Evolutionary conservation across 2,113 vertebrate species (phyloP).

Genomic region (Rhinogobius similis): DNA sequence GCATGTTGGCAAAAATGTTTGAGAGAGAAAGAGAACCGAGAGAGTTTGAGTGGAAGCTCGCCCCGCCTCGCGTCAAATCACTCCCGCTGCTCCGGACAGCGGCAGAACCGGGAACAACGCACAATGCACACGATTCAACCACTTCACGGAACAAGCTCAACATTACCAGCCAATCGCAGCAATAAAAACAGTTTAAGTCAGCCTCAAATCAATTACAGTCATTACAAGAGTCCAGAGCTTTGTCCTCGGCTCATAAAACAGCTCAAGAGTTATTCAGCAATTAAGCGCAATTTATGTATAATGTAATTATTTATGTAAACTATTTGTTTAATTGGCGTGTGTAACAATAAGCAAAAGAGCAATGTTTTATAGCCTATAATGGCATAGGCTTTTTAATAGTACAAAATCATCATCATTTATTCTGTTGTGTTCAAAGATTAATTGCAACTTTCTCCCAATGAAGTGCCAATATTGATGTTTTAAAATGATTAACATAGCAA

Average conservation of each 20-base stretch:
- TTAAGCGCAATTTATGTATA: neutral
- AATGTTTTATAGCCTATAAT: neutral
- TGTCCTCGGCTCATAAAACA: neutral
- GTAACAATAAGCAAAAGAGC: no score
- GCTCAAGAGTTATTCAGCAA: neutral
- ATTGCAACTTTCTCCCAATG: no score
- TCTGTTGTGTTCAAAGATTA: no score
- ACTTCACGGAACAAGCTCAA: neutral
- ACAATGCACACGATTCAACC: neutral
- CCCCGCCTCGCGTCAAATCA: constrained; percentile 51
- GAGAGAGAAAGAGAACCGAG: neutral
- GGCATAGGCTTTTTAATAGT: no score
- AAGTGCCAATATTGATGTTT: no score
- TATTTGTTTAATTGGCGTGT: neutral
- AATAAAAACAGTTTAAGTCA: neutral
- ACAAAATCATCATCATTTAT: no score
- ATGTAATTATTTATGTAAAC: neutral
- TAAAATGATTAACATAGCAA: no score
- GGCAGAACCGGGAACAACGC: neutral
- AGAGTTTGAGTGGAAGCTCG: constrained; percentile 17
- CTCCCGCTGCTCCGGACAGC: neutral
- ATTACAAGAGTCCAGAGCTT: neutral
- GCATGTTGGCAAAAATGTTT: constrained; percentile 51
- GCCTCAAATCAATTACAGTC: neutral
- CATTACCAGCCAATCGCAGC: no score